Percentiles rank a stretch among this genome's conserved stretches.
phyloP scores from a whole-genome alignment of 2,888 invertebrate species.

The Troides oblongomaculatus region DNA sequence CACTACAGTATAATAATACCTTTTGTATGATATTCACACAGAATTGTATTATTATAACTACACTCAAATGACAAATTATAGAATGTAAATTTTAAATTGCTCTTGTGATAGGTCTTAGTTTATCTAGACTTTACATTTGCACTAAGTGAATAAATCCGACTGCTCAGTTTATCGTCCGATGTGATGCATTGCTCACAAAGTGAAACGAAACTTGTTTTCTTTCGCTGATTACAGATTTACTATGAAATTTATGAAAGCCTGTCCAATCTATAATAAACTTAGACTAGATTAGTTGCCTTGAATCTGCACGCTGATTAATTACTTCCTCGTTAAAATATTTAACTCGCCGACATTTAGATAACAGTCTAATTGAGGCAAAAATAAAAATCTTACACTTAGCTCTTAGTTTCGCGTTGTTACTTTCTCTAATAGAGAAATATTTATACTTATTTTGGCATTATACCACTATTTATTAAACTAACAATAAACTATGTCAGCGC shows the following conservation, averaged over 20 bases:
- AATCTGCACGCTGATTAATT: slow-evolving; percentile 5
- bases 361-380: not conserved
- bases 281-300: slow-evolving; percentile 9
- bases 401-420: not conserved
- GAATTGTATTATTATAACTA: too few species aligned
- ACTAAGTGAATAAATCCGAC: slow-evolving; percentile 21
- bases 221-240: slow-evolving; percentile 26
- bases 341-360: not conserved
- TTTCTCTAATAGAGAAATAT: not conserved
- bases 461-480: not conserved
- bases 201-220: slow-evolving; percentile 28
- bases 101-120: not conserved
- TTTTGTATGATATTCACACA: too few species aligned
- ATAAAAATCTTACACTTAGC: not conserved
- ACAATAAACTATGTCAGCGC: too few species aligned
- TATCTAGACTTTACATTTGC: not conserved
- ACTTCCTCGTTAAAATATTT: slow-evolving; percentile 3
- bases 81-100: too few species aligned
- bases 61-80: too few species aligned
- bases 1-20: too few species aligned
- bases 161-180: slow-evolving; percentile 12
- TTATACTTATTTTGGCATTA: not conserved
- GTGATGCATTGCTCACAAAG: slow-evolving; percentile 22
- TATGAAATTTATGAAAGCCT: slow-evolving; percentile 30
- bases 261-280: slow-evolving; percentile 25